Evolutionary conservation across 2,113 vertebrate species (phyloP).

Genomic region (Himantopus leucocephalus): DNA sequence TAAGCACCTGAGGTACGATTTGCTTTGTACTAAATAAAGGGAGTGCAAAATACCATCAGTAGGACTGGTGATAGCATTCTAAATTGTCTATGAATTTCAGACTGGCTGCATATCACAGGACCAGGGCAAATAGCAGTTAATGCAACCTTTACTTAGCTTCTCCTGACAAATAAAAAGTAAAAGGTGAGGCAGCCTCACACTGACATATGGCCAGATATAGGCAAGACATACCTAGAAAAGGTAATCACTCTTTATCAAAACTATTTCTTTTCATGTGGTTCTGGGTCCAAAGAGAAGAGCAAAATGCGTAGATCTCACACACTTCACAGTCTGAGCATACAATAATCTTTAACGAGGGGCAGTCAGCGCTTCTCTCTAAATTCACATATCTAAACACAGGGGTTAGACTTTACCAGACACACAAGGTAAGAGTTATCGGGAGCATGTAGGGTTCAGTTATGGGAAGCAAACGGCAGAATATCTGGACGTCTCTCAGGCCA

Average conservation of each 20-base stretch:
- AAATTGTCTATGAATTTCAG: conserved; percentile 1
- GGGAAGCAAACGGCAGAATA: not conserved
- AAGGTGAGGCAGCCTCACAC: not conserved
- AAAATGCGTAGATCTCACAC: not conserved
- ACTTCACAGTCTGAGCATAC: not conserved
- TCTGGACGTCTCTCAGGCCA: not conserved
- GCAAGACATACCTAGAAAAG: not conserved
- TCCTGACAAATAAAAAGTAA: conserved; percentile 1
- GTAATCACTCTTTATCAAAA: not conserved
- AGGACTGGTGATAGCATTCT: not conserved
- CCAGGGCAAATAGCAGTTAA: conserved; percentile 29
- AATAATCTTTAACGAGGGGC: not conserved
- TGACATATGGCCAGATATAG: not conserved
- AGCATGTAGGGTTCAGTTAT: not conserved
- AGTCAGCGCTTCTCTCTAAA: not conserved
- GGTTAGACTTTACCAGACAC: not conserved
- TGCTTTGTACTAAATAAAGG: conserved; percentile 5
- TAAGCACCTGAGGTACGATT: not conserved
- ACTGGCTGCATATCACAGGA: not conserved
- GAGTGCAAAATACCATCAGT: not conserved
- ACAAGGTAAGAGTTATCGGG: not conserved
- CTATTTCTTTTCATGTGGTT: not conserved
- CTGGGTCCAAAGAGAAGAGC: not conserved
- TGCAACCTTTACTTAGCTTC: conserved; percentile 43
- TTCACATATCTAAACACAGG: not conserved